A percentile compares a stretch with the other conserved stretches of the same genome.
Evolutionary conservation across 2,113 vertebrate species (phyloP).

Genomic region (Manacus vitellinus): DNA sequence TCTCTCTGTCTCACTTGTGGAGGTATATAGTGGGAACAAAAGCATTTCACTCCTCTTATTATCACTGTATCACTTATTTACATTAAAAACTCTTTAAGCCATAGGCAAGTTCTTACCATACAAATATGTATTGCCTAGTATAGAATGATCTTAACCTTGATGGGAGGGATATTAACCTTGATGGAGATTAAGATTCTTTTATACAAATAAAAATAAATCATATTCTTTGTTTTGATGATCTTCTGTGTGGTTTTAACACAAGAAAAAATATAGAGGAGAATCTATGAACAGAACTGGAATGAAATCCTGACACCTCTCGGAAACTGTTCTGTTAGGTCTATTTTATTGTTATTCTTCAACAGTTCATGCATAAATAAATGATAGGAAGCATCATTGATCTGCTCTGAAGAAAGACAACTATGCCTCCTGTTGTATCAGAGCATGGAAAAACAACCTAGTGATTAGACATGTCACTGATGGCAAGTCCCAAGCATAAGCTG

Average conservation of each 20-base stretch:
- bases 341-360: neutral
- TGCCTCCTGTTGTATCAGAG: neutral
- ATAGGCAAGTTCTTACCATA: neutral
- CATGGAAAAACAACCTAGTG: neutral
- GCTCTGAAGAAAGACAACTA: neutral
- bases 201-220: neutral
- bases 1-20: neutral
- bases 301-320: neutral
- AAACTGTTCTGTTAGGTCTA: neutral
- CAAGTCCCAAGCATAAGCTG: neutral
- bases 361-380: neutral
- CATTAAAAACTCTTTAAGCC: neutral
- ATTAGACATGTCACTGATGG: neutral
- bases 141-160: neutral
- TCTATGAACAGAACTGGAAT: neutral
- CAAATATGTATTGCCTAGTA: neutral
- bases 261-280: neutral
- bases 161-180: neutral
- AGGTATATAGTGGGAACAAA: neutral
- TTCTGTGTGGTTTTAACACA: neutral
- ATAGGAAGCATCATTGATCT: neutral
- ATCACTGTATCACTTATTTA: neutral
- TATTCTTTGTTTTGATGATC: neutral
- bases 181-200: neutral
- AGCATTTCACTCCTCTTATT: neutral